Evolutionary conservation across 2,888 invertebrate species (phyloP).

Genomic region (Catocala nupta): DNA sequence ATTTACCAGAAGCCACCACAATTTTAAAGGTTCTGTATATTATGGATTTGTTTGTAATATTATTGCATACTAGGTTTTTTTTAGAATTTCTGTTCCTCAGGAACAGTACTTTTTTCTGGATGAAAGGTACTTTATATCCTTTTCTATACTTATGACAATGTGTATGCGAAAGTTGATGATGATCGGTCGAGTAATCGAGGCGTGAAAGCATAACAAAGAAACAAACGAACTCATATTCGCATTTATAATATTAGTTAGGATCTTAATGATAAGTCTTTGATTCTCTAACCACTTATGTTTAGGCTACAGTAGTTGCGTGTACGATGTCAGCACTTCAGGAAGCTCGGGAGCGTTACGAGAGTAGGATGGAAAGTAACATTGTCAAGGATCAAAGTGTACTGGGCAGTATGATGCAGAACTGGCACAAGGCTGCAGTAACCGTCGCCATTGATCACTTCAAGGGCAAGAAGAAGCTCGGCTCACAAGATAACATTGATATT

Average conservation of each 20-base stretch:
- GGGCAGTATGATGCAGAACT: constrained; percentile 14
- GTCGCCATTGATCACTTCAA: constrained; percentile 25
- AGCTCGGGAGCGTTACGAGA: constrained; percentile 42
- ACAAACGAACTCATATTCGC: too few relatives aligned
- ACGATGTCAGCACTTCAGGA: constrained; percentile 38
- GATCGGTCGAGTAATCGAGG: too few relatives aligned
- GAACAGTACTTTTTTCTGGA: too few relatives aligned
- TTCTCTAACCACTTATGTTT: background rate
- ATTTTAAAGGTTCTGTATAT: constrained; percentile 93
- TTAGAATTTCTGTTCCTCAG: too few relatives aligned
- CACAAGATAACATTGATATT: constrained; percentile 25
- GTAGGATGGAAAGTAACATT: constrained; percentile 52
- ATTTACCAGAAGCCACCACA: constrained; percentile 98
- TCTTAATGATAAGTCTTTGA: too few relatives aligned
- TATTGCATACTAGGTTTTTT: too few relatives aligned
- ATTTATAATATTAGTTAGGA: too few relatives aligned
- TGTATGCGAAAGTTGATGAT: too few relatives aligned
- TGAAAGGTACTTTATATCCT: too few relatives aligned
- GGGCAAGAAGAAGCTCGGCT: constrained; percentile 48
- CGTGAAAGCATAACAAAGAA: too few relatives aligned
- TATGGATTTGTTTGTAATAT: background rate
- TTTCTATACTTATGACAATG: too few relatives aligned
- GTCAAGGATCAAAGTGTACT: constrained; percentile 22
- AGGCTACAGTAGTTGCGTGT: constrained; percentile 51
- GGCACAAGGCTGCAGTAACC: constrained; percentile 24